A percentile compares a stretch with the other conserved stretches of the same genome.
Conservation (phyloP, 2,113 vertebrate genomes). For the Dicerorhinus sumatrensis region DNA sequence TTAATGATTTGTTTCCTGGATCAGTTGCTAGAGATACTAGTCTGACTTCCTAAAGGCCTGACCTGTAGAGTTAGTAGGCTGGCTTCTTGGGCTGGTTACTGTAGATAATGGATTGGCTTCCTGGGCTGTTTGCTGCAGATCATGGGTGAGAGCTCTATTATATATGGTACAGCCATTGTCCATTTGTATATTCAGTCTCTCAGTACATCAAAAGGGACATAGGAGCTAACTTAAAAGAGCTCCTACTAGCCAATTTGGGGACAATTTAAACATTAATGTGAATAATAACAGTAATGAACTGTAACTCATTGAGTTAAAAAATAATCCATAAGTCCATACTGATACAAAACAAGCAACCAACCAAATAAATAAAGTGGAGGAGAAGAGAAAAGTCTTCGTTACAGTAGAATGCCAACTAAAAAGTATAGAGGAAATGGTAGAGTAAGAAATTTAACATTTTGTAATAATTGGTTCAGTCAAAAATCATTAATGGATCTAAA, state of each 20-base stretch:
- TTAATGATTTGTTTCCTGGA: not conserved
- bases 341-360: conserved; percentile 10
- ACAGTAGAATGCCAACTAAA: not conserved
- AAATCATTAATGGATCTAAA: not conserved
- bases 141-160: not conserved
- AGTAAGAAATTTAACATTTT: conserved; percentile 4
- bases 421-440: not conserved
- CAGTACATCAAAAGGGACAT: not conserved
- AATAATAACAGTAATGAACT: conserved; percentile 17
- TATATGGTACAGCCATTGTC: not conserved
- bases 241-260: not conserved
- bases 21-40: not conserved
- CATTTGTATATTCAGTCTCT: not conserved
- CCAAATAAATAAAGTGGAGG: not conserved
- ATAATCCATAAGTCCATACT: conserved; percentile 22
- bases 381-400: not conserved
- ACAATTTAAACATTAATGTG: conserved; percentile 10
- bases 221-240: not conserved
- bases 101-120: not conserved
- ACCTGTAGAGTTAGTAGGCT: not conserved
- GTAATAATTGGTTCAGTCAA: not conserved
- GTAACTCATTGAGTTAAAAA: conserved; percentile 26
- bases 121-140: not conserved
- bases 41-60: not conserved
- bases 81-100: not conserved